These are phyloP conservation scores for Bombyx mori DNA, from an alignment of 1,140 invertebrate genomes.

Conservation along the genomic window ASM3026992v2 NC_085117.1:14613001-14613500, in stretches of 20 bases:
- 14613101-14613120: slow-evolving; percentile 46
- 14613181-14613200: slow-evolving; percentile 14
- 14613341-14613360: too few species aligned
- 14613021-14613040: neutral
- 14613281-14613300: too few species aligned
- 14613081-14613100: slow-evolving; percentile 32
- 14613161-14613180: slow-evolving; percentile 8
- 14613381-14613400: too few species aligned
- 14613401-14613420: too few species aligned
- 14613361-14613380: too few species aligned
- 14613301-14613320: neutral
- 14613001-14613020: slow-evolving; percentile 27
- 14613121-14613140: slow-evolving; percentile 29
- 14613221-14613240: slow-evolving; percentile 37
- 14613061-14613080: slow-evolving; percentile 12
- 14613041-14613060: slow-evolving; percentile 23
- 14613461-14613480: too few species aligned
- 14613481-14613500: too few species aligned
- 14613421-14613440: too few species aligned
- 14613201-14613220: slow-evolving; percentile 42
- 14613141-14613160: slow-evolving; percentile 29
- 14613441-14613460: too few species aligned
- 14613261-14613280: slow-evolving; percentile 16
- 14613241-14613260: slow-evolving; percentile 32
- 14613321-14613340: slow-evolving; percentile 8